Base-by-base conservation (phyloP, 2,113 vertebrate genomes). In the Pyrgilauda ruficollis region DNA sequence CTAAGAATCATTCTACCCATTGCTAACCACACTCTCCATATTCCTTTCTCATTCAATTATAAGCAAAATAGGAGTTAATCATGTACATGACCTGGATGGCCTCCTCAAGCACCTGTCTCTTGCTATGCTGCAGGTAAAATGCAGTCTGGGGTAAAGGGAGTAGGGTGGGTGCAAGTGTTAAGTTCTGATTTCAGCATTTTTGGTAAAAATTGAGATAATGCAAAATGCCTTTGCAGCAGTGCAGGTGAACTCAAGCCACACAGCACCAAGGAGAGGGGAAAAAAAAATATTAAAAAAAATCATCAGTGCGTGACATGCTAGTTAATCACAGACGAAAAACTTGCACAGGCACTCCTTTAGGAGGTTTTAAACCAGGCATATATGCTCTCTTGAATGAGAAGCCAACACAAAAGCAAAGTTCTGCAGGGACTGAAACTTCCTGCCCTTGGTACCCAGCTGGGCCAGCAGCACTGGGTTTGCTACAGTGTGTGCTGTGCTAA, bases 201-300 rank as follows among this genome's bases (percentile, higher is more conserved):
- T 74, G 24, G 31, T 66, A 62, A 90, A 82, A 84, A 81, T 0
- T 43, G 43, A 88, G 83, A 27, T 79, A 95, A 92, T 87, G 63
- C 84, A 94, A 97, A 97, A 94, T 74, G 83, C 69, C 70, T 95
- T 43, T 43, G 69, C 50, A 94, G 46, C 58, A 96, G 69, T 70
- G 86, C 59, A 91, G 59, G 88, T 72, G 64, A 85, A 87, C 27
- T 31, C 67, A 93, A 93, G 67, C 61, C 87, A 95, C 89, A 28
- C 41, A 80, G 78, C 69, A 93, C 53, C 31, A 91, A 84, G 72
- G 64, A 91, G 6, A 0, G 20, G 20, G 20, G 61, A 14, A 58
- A n/a, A 10, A 44, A 16, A 11, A 28, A 46, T 13, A 43, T 41
- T 41, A 13, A 35, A 41, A 18, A 59, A 18, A 59, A 43, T 28